phyloP scores from a whole-genome alignment of 2,888 invertebrate genomes.

The Nymphalis polychloros region DNA sequence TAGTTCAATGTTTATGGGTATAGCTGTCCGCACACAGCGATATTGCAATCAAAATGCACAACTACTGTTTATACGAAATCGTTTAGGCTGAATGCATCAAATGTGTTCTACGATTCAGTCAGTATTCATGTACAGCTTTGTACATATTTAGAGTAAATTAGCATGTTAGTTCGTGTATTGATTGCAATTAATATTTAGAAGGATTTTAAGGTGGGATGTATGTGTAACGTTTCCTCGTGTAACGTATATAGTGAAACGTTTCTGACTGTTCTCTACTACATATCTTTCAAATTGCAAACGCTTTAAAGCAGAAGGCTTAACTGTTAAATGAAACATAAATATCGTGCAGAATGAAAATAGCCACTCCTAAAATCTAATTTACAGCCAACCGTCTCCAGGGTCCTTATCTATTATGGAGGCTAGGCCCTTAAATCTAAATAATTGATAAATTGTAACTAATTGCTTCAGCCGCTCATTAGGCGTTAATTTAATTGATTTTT shows the following conservation, averaged over 20 bases:
- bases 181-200: too few relatives aligned
- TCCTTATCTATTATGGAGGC: constrained; percentile 19
- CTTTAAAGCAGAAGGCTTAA: too few relatives aligned
- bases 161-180: too few relatives aligned
- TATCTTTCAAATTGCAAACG: too few relatives aligned
- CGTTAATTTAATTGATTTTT: constrained; percentile 25
- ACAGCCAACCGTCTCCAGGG: constrained; percentile 25
- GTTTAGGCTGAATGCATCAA: constrained; percentile 15
- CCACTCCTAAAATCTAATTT: background rate
- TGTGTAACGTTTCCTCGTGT: too few relatives aligned
- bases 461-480: constrained; percentile 45
- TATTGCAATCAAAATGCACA: constrained; percentile 51
- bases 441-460: constrained; percentile 64
- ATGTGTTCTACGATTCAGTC: background rate
- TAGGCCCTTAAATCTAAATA: constrained; percentile 51
- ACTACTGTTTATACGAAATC: constrained; percentile 52
- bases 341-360: too few relatives aligned
- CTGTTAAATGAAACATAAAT: too few relatives aligned
- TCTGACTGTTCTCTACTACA: too few relatives aligned
- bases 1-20: constrained; percentile 56
- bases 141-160: background rate
- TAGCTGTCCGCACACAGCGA: constrained; percentile 53
- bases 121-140: background rate
- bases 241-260: too few relatives aligned
- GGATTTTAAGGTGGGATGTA: too few relatives aligned